Conservation (phyloP, 2,797 vertebrate species). For the Chrysocyon brachyurus region DNA sequence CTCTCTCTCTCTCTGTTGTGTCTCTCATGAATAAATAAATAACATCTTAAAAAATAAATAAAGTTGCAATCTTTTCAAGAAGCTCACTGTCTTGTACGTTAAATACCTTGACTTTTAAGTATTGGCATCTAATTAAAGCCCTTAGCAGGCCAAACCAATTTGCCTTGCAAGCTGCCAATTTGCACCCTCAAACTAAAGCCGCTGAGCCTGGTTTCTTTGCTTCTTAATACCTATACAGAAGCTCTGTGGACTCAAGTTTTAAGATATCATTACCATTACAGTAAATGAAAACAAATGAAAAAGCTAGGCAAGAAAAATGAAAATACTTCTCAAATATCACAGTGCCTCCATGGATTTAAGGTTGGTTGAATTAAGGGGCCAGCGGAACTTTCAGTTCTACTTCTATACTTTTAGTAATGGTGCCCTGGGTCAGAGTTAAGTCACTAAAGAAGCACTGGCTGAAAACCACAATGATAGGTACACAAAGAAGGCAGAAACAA, state of each 20-base stretch:
- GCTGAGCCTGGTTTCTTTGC: neutral
- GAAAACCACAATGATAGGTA: neutral
- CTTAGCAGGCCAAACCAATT: neutral
- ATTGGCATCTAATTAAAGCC: neutral
- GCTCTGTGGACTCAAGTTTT: neutral
- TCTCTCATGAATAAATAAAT: too few relatives aligned
- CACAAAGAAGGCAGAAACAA: neutral
- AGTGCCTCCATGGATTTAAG: neutral
- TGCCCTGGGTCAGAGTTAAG: neutral
- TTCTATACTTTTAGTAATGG: neutral
- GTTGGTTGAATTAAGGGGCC: neutral
- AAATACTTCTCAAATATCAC: slow-evolving; percentile 17
- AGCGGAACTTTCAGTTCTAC: neutral
- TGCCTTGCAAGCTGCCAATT: neutral
- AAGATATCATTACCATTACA: neutral
- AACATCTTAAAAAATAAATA: neutral
- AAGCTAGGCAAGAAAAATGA: neutral
- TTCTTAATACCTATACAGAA: neutral
- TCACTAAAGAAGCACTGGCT: neutral
- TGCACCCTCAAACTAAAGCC: neutral
- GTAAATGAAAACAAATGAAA: slow-evolving; percentile 40
- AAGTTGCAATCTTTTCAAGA: neutral
- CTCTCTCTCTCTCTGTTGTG: too few relatives aligned
- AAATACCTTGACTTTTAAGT: neutral
- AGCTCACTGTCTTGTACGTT: neutral